Evolutionary conservation across 2,888 invertebrate species (phyloP), one percentile per base, ranked within the genome.

Genomic region (Crossocerus cetratus): DNA sequence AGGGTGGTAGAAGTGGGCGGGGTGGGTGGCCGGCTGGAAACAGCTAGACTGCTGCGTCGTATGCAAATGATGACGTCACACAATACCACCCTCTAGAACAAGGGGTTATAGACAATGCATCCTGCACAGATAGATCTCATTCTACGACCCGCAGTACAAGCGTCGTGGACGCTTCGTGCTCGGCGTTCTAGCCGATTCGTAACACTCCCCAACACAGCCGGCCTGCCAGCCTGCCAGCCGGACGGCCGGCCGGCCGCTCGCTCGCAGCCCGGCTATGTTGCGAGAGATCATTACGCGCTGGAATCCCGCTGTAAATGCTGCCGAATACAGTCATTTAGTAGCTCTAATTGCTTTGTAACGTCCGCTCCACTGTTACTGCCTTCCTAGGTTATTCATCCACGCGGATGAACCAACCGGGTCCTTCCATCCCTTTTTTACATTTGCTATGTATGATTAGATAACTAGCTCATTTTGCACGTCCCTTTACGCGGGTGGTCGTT

Each of bases 41-140:
- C 81, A 83, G 86, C 77, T 80, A 83, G 82, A 83, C 82, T 77
- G 83, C 76, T 87, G 85, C 86, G 86, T 87, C 86, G 86, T 88
- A 89, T 89, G 89, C 88, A 89, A 89, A 89, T 89, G 86, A 87
- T 89, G 87, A 88, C 89, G 89, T 89, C 88, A 89, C 84, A 88
- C 86, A 88, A 87, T 88, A 80, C 87, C 83, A 84, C 84, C 84
- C 84, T 85, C 85, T 75, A 84, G 82, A 82, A 83, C 80, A 82
- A 82, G 80, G 78, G 74, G 74, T 74, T 82, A 86, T 82, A 80
- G 83, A 83, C 84, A 81, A 85, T 81, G 80, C 84, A 83, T 86
- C 32, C 82, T 76, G 83, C 80, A 84, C 80, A 83, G 86, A 86
- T 85, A 85, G 83, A 82, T 85, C 82, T 82, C 82, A 74, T 82